Percentiles rank a stretch among this genome's conserved stretches.
Evolutionary conservation across 2,888 invertebrate species (phyloP).

Genomic region (Cryptocephalus primarius): DNA sequence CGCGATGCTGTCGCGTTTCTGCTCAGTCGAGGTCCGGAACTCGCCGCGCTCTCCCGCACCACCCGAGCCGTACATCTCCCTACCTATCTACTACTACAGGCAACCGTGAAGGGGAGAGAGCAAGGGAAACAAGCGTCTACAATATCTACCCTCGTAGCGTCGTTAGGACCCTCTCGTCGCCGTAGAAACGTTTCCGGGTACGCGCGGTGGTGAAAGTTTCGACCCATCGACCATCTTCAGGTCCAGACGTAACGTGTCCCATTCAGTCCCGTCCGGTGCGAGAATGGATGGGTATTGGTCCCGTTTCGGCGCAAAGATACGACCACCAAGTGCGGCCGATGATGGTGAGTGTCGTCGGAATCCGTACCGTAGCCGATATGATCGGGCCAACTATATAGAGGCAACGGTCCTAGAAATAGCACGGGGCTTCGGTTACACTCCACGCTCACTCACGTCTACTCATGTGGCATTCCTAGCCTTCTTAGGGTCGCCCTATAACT

Average conservation of each 20-base stretch:
- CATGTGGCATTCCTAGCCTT: conserved; percentile 9
- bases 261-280: no score
- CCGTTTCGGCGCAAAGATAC: background rate
- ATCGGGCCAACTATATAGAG: conserved; percentile 10
- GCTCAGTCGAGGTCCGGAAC: conserved; percentile 54
- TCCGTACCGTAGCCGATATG: conserved; percentile 21
- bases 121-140: background rate
- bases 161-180: conserved; percentile 10
- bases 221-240: no score
- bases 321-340: conserved; percentile 7
- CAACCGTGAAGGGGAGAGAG: no score
- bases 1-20: conserved; percentile 44
- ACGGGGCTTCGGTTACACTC: conserved; percentile 11
- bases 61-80: background rate
- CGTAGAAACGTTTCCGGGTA: no score
- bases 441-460: background rate
- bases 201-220: no score
- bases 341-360: conserved; percentile 8
- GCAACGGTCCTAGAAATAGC: conserved; percentile 8
- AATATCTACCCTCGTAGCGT: conserved; percentile 1
- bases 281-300: no score
- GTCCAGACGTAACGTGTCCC: background rate
- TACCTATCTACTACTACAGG: no score
- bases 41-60: conserved; percentile 33
- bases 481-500: conserved; percentile 9